phyloP scores from a whole-genome alignment of 2,888 invertebrate species.

The Heliconius ismenius region DNA sequence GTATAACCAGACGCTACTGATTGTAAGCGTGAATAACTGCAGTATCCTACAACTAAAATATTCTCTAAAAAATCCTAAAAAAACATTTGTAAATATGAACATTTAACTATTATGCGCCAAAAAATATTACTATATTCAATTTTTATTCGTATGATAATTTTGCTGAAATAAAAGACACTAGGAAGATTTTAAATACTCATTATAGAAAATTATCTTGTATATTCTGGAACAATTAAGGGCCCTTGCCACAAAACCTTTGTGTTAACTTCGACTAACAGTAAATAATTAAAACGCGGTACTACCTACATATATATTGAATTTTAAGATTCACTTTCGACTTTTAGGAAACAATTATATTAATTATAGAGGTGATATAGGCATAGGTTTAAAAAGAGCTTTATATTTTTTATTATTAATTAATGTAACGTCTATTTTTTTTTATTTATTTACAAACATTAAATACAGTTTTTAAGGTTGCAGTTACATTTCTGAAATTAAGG shows the following conservation, averaged over 20 bases:
- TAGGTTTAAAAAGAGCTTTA: not conserved
- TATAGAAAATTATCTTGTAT: slow-evolving; percentile 31
- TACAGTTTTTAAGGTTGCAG: not conserved
- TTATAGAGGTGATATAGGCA: not conserved
- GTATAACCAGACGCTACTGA: no score
- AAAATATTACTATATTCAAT: not conserved
- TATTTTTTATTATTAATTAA: not conserved
- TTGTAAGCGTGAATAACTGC: no score
- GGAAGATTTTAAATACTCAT: slow-evolving; percentile 25
- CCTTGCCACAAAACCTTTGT: slow-evolving; percentile 34
- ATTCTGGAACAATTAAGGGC: slow-evolving; percentile 35
- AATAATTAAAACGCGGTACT: slow-evolving; percentile 28
- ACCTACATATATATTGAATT: slow-evolving; percentile 21
- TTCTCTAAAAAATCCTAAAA: no score
- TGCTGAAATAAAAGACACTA: not conserved
- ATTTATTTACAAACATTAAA: not conserved
- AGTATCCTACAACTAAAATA: no score
- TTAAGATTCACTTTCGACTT: slow-evolving; percentile 15
- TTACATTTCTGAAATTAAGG: not conserved
- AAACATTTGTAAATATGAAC: no score
- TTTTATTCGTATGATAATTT: not conserved
- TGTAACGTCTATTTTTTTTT: not conserved
- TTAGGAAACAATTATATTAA: not conserved
- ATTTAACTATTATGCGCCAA: no score
- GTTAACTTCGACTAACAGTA: slow-evolving; percentile 32